phyloP scores from a whole-genome alignment of 2,113 vertebrate genomes.

The Psephotus haematonotus region DNA sequence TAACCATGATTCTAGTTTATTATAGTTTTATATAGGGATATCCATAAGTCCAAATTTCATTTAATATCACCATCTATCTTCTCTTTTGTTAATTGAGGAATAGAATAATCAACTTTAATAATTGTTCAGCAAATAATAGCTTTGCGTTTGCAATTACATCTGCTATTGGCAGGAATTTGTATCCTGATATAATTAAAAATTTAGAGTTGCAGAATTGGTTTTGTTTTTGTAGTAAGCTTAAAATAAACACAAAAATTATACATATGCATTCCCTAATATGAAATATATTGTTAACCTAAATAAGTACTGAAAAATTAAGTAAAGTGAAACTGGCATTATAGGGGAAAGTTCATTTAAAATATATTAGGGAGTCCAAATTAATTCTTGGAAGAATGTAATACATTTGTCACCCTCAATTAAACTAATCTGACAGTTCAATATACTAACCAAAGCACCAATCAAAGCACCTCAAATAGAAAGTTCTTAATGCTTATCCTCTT shows the following conservation, averaged over 20 bases:
- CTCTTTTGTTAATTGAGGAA: background rate
- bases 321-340: background rate
- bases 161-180: background rate
- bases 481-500: background rate
- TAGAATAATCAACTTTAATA: background rate
- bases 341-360: background rate
- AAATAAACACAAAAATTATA: background rate
- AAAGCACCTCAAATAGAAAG: background rate
- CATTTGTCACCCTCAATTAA: slow-evolving; percentile 22
- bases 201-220: background rate
- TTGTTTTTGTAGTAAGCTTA: background rate
- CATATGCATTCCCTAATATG: background rate
- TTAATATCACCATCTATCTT: background rate
- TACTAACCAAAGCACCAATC: background rate
- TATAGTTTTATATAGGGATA: background rate
- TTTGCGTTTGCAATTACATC: background rate
- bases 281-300: background rate
- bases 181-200: background rate
- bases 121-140: background rate
- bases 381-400: background rate
- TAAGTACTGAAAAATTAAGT: background rate
- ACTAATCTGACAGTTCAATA: slow-evolving; percentile 6
- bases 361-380: background rate
- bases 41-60: background rate
- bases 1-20: background rate